Evolutionary conservation across 2,113 vertebrate species (phyloP).

Genomic region (Catagonus wagneri): DNA sequence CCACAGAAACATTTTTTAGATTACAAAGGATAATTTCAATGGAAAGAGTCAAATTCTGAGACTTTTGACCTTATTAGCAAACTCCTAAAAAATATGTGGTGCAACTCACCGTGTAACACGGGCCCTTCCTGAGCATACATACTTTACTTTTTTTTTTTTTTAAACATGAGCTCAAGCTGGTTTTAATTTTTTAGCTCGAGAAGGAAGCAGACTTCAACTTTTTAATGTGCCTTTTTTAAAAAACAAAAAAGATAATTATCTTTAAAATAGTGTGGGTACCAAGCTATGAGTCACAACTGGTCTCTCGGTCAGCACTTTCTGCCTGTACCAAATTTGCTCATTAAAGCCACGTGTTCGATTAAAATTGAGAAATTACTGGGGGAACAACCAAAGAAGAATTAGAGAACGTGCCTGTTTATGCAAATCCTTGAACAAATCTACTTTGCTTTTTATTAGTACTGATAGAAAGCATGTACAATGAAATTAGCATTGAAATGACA

Average conservation of each 20-base stretch:
- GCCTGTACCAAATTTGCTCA: neutral
- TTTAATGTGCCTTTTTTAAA: constrained; percentile 17
- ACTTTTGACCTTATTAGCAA: constrained; percentile 66
- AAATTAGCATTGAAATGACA: constrained; percentile 43
- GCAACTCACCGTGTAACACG: neutral
- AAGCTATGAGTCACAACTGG: neutral
- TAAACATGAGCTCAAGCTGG: neutral
- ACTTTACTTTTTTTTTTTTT: neutral
- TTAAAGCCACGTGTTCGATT: constrained; percentile 51
- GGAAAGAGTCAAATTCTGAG: constrained; percentile 54
- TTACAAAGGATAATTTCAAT: constrained; percentile 52
- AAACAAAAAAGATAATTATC: neutral
- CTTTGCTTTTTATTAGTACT: constrained; percentile 25
- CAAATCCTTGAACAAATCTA: constrained; percentile 29
- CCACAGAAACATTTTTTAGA: constrained; percentile 64
- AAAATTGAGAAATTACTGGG: constrained; percentile 55
- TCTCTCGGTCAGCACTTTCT: constrained; percentile 34
- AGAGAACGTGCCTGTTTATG: constrained; percentile 37
- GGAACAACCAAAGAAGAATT: neutral
- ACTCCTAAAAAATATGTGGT: constrained; percentile 33
- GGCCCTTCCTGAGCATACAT: neutral
- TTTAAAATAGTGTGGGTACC: constrained; percentile 24
- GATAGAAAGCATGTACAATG: constrained; percentile 17
- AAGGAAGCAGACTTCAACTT: constrained; percentile 40
- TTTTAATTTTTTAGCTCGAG: constrained; percentile 51